These are phyloP conservation scores for Peromyscus leucopus DNA, from an alignment of 2,113 vertebrate species.

Conservation along the genomic window DNA sequence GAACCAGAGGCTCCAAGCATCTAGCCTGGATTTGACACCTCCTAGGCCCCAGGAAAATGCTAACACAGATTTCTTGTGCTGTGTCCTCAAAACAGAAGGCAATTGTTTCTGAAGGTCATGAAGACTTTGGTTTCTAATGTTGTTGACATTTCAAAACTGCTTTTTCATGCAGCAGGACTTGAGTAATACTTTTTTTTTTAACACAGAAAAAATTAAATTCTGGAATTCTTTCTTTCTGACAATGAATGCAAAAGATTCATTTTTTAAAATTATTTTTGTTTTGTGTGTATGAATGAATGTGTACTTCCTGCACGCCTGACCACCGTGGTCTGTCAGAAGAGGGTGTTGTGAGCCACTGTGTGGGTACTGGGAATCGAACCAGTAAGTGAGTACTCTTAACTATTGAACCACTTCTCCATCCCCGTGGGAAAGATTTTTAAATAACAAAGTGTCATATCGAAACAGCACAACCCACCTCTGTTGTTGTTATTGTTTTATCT, in stretches of 20 bases:
- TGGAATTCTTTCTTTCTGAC: slow-evolving; percentile 4
- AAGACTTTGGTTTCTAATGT: slow-evolving; percentile 25
- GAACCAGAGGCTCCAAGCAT: neutral
- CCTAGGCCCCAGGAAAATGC: neutral
- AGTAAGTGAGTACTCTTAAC: neutral
- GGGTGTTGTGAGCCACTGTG: neutral
- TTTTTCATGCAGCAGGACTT: neutral
- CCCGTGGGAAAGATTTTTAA: neutral
- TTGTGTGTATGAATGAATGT: neutral
- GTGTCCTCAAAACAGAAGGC: slow-evolving; percentile 62
- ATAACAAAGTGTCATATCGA: neutral
- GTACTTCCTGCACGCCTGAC: neutral
- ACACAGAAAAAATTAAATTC: slow-evolving; percentile 19
- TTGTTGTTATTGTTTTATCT: neutral
- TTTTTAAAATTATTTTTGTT: neutral
- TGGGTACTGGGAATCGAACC: neutral
- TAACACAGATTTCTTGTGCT: slow-evolving; percentile 22
- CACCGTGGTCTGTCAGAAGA: neutral
- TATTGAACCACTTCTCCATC: neutral
- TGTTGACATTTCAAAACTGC: slow-evolving; percentile 57
- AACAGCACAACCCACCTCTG: neutral
- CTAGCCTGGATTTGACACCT: slow-evolving; percentile 25
- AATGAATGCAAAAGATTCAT: neutral
- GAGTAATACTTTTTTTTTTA: neutral
- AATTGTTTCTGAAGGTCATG: slow-evolving; percentile 49